Base-by-base conservation (phyloP, 2,113 vertebrate species). In the Macquaria ambigua region DNA sequence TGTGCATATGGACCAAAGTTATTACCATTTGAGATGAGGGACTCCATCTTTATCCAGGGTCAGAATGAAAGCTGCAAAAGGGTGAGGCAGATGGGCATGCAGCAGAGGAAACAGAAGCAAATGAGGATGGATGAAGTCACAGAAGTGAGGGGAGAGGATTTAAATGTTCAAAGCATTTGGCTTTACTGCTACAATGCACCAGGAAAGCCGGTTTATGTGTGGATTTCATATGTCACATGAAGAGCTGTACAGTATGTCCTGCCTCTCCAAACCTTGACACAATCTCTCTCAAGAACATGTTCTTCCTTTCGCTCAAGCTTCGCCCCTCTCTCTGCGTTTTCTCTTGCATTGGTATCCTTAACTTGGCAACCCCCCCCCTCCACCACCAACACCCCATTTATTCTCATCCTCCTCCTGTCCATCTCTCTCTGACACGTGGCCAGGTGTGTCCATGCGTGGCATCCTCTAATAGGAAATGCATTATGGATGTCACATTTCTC, bases 401-500 rank as follows among this genome's bases (percentile, higher is more conserved):
- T 94, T 91, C 86, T 86, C 87, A 77, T 92, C 89, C 89, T 87
- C 82, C 80, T 79, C 78, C 91, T 92, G 94, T 93, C 92, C 92
- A 68, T 92, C 89, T 90, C 85, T 5, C 79, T 83, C 85, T 90
- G 92, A 94, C 92, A 94, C 86, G 71, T 91, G 90, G 90, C 93
- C 93, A 90, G 91, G 90, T 90, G 91, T 89, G 89, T 87, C 91
- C 92, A 90, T 88, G 89, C 91, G 84, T 93, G 91, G 87, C 87
- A 79, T 90, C 91, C 91, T 85, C 79, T 92, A 93, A 94, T 93
- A 89, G 89, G 86, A 93, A 92, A 94, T 95, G 87, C 92, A 95
- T 95, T 94, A 95, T 95, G 94, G 92, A 95, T 95, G 94, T 93
- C 90, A 91, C 92, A 94, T 89, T 93, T 87, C 93, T 91, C 91